Evolutionary conservation across 2,797 vertebrate species (phyloP).

Genomic region (Meda fulgida): DNA sequence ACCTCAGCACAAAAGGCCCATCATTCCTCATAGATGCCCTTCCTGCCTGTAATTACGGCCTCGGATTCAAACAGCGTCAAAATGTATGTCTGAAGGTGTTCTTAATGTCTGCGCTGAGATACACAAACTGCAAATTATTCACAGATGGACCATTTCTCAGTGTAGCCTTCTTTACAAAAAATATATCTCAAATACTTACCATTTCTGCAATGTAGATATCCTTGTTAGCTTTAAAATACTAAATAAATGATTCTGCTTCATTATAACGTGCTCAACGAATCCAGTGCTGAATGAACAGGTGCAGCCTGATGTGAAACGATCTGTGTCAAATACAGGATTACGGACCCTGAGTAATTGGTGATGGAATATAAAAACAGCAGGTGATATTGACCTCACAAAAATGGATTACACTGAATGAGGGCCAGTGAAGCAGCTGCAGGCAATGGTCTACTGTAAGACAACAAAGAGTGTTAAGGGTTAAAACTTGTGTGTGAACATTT

Average conservation of each 20-base stretch:
- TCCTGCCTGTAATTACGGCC: slow-evolving; percentile 58
- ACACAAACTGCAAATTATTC: slow-evolving; percentile 67
- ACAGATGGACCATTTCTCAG: slow-evolving; percentile 45
- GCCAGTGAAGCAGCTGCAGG: slow-evolving; percentile 65
- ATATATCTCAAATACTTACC: neutral
- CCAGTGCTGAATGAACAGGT: slow-evolving; percentile 67
- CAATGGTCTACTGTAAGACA: slow-evolving; percentile 22
- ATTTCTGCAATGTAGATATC: neutral
- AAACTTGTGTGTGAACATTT: slow-evolving; percentile 3
- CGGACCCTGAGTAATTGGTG: slow-evolving; percentile 56
- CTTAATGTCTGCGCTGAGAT: slow-evolving; percentile 77
- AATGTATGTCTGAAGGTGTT: slow-evolving; percentile 82
- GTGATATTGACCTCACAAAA: slow-evolving; percentile 71
- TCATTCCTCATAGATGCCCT: slow-evolving; percentile 23
- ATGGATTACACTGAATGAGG: slow-evolving; percentile 65
- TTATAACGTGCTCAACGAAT: neutral
- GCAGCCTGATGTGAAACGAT: slow-evolving; percentile 67
- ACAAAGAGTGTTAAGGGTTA: slow-evolving; percentile 8
- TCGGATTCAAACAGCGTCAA: slow-evolving; percentile 70
- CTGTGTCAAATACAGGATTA: slow-evolving; percentile 55
- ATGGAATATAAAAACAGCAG: slow-evolving; percentile 63
- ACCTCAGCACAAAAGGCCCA: slow-evolving; percentile 55
- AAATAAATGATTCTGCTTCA: neutral
- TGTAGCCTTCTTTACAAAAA: neutral
- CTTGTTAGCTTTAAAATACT: neutral